Conservation (phyloP, 2,113 vertebrate genomes). For the Sitta europaea region DNA sequence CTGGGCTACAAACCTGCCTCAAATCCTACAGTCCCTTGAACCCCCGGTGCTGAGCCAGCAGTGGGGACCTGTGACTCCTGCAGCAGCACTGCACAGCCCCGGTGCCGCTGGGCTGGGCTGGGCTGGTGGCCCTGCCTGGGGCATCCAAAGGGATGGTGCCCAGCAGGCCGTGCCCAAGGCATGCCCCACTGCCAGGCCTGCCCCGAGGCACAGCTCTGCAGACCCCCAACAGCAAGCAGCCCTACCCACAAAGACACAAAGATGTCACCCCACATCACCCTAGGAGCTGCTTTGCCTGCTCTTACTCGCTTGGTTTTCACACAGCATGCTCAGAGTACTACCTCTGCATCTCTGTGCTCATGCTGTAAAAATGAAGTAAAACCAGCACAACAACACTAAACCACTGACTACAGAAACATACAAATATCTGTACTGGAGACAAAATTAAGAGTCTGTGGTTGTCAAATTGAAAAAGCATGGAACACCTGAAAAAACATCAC, state of each 20-base stretch:
- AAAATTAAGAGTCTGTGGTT: background rate
- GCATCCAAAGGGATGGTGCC: background rate
- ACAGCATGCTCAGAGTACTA: background rate
- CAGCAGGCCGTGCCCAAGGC: background rate
- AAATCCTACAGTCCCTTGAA: background rate
- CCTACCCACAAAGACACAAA: no score
- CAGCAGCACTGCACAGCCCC: accelerated
- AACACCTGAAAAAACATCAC: background rate
- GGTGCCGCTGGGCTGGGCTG: accelerated
- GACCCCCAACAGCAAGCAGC: background rate
- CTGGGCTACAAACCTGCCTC: background rate
- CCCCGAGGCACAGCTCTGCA: background rate
- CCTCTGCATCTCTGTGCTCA: background rate
- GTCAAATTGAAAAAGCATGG: background rate
- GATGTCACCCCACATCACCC: accelerated
- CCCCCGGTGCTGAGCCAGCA: background rate
- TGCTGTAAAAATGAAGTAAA: background rate
- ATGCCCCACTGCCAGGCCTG: background rate
- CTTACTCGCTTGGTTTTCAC: accelerated
- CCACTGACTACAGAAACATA: background rate
- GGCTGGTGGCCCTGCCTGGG: background rate
- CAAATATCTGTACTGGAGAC: background rate
- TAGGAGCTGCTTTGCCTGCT: background rate
- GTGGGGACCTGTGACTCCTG: accelerated
- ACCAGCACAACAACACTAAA: background rate